phyloP scores from a whole-genome alignment of 2,888 invertebrate genomes.

The Nymphalis urticae region DNA sequence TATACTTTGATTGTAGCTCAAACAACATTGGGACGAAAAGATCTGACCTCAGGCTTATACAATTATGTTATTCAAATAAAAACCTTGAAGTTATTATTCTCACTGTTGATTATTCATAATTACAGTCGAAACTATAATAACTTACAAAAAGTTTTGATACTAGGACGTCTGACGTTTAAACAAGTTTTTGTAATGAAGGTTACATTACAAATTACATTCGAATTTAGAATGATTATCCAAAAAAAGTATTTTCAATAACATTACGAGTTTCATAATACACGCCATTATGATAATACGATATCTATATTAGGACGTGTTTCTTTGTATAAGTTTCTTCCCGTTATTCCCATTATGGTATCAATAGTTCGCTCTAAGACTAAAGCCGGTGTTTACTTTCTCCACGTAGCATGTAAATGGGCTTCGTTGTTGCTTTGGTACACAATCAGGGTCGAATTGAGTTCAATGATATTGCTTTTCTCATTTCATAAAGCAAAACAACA shows the following conservation, averaged over 20 bases:
- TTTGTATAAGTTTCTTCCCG: slow-evolving; percentile 47
- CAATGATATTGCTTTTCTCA: slow-evolving; percentile 24
- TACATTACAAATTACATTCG: not conserved
- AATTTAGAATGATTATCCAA: slow-evolving; percentile 5
- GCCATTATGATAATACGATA: slow-evolving; percentile 50
- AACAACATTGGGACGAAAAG: slow-evolving; percentile 19
- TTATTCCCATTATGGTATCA: slow-evolving; percentile 52
- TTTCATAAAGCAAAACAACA: slow-evolving; percentile 16
- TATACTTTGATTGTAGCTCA: slow-evolving; percentile 1
- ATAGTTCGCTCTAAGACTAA: slow-evolving; percentile 38
- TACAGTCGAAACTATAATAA: slow-evolving; percentile 22
- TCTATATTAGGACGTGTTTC: slow-evolving; percentile 51
- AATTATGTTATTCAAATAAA: slow-evolving; percentile 21
- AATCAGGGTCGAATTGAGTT: slow-evolving; percentile 26
- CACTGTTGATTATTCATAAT: slow-evolving; percentile 21
- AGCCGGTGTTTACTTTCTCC: slow-evolving; percentile 55
- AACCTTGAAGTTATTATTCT: slow-evolving; percentile 26
- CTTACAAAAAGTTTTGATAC: slow-evolving; percentile 8
- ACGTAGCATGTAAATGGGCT: slow-evolving; percentile 50
- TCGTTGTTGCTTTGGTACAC: slow-evolving; percentile 43
- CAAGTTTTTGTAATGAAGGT: not conserved
- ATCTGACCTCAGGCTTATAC: slow-evolving; percentile 5
- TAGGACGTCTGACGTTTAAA: not conserved
- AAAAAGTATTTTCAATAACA: slow-evolving; percentile 45
- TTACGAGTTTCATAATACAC: slow-evolving; percentile 41